These are phyloP conservation scores for Amblyopsis hoosieri DNA, from an alignment of 2,797 vertebrate species.

Conservation along the genomic window DNA sequence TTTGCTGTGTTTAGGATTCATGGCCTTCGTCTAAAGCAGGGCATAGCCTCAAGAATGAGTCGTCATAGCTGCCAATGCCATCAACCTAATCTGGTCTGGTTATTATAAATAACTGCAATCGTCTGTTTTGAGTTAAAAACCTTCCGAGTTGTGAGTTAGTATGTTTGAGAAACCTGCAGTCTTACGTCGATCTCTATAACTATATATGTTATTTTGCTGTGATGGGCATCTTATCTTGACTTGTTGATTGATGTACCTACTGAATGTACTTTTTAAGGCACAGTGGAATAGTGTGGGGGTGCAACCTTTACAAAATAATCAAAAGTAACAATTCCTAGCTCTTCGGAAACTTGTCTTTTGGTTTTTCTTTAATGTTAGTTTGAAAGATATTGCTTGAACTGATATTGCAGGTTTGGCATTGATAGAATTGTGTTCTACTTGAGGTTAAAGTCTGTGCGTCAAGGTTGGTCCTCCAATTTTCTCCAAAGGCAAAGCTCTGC, in stretches of 20 bases:
- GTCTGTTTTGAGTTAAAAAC: too few relatives aligned
- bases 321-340: conserved; percentile 50
- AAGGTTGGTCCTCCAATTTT: neutral
- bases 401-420: conserved; percentile 39
- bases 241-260: conserved; percentile 58
- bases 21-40: too few relatives aligned
- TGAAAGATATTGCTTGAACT: conserved; percentile 62
- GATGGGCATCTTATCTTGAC: conserved; percentile 35
- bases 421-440: conserved; percentile 20
- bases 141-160: too few relatives aligned
- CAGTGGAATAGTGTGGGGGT: conserved; percentile 61
- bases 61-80: too few relatives aligned
- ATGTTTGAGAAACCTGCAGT: neutral
- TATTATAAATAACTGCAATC: too few relatives aligned
- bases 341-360: conserved; percentile 42
- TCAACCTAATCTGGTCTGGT: too few relatives aligned
- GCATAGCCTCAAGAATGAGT: too few relatives aligned
- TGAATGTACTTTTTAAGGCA: conserved; percentile 77
- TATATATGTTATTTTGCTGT: conserved; percentile 17
- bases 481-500: neutral
- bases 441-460: too few relatives aligned
- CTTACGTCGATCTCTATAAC: conserved; percentile 32
- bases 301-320: conserved; percentile 40
- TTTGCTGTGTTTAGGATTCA: too few relatives aligned
- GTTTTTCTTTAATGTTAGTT: conserved; percentile 35